Evolutionary conservation across 2,888 invertebrate genomes (phyloP), one percentile per base, ranked within the genome.

Genomic region (Halocaridina rubra): DNA sequence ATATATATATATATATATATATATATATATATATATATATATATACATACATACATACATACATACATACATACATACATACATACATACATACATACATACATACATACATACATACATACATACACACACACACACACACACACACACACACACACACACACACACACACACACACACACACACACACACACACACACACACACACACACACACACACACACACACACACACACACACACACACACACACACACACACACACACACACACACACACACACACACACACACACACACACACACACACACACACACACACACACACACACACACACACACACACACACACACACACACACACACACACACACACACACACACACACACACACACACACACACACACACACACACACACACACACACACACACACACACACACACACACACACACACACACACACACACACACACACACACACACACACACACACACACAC

Each of bases 101-200:
- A n/a, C n/a, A n/a, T n/a, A n/a, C n/a, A n/a, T n/a, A n/a, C n/a
- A n/a, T n/a, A n/a, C 24, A 24, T 32, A 13, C 27, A n/a, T 33
- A 33, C 39, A 29, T 33, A 0, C 22, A 24, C 39, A 32, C 32
- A 72, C 72, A 29, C 39, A 72, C 22, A 76, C 13, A 57, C 27
- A 24, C 7, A 64, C 24, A 64, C n/a, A 64, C 71, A 10, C 29
- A 71, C 29, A 10, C 71, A 24, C 10, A 16, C 71, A 10, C 71
- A 19, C 64, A 30, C 64, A 29, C 71, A 67, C 57, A 80, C 80
- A 80, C 80, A 80, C 71, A 80, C 80, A 80, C 80, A 80, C 71
- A 80, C 69, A 80, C 69, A 80, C 69, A 80, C 80, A 80, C 69
- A 80, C 69, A 80, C 80, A 78, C 59, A 64, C 64, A 61, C 64